phyloP scores from a whole-genome alignment of 2,888 invertebrate species.

The Hoplodrina ambigua region DNA sequence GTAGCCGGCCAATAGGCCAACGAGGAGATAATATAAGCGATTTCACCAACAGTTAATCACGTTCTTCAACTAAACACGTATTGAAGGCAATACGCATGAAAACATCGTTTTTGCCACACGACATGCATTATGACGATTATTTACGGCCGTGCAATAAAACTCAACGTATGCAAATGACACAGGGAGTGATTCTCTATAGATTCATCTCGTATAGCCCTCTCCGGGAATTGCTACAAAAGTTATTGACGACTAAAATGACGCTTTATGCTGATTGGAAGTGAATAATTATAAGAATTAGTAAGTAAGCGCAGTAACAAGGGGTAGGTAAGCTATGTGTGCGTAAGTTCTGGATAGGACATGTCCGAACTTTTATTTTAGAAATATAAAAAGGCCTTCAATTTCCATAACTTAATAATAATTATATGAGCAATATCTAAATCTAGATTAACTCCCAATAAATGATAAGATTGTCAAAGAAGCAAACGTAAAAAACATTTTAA shows the following conservation, averaged over 20 bases:
- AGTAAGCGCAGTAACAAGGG: too few species aligned
- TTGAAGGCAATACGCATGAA: conserved; percentile 55
- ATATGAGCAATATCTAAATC: too few species aligned
- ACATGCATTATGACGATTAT: conserved; percentile 68
- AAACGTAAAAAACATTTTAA: background rate
- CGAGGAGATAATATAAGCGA: conserved; percentile 61
- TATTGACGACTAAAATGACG: conserved; percentile 71
- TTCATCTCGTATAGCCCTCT: conserved; percentile 74
- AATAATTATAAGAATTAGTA: background rate
- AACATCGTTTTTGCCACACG: conserved; percentile 62
- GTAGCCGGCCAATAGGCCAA: conserved; percentile 42
- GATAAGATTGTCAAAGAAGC: background rate
- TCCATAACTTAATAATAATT: too few species aligned
- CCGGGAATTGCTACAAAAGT: conserved; percentile 70
- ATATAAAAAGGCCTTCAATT: too few species aligned
- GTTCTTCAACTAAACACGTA: conserved; percentile 52
- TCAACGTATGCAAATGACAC: conserved; percentile 80
- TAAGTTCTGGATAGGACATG: too few species aligned
- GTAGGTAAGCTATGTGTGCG: too few species aligned
- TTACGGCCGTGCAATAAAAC: conserved; percentile 75
- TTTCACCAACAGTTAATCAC: conserved; percentile 67
- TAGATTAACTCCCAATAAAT: too few species aligned
- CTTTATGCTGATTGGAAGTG: conserved; percentile 35
- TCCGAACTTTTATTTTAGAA: too few species aligned
- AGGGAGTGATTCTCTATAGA: conserved; percentile 75